Evolutionary conservation across 2,888 invertebrate species (phyloP), one percentile per base, ranked within the genome.

Genomic region (Toxonevra muliebris): DNA sequence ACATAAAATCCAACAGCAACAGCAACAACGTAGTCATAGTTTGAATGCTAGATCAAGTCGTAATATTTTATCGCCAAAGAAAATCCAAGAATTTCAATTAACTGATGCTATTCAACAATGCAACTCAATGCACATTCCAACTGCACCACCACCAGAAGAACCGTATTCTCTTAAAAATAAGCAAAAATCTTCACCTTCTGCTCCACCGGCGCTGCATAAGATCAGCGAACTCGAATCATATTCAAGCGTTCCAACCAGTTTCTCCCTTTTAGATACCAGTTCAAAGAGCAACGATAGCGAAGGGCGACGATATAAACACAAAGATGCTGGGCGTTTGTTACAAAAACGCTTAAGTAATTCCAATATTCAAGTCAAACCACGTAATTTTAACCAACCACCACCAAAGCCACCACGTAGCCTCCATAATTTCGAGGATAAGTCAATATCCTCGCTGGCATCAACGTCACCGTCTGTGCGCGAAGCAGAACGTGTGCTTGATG

Each of bases 341-440:
- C 76, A 81, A 42, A 84, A 83, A 61, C 81, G 85, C 2, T 73
- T 84, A 12, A 79, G 80, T 2, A 68, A 74, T 11, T 68, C 74
- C 5, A 71, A 74, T 48, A 68, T 76, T 0, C 76, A 73, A n/a
- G 80, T 77, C 13, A 82, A 79, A 52, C 73, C 79, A 1, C 77
- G 75, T n/a, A 75, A 78, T 19, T 59, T 69, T 4, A 71, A 73
- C 4, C 66, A 73, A 9, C 71, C 73, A 52, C 76, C 75, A 12
- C 83, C 82, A 0, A 85, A 85, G 61, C 85, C 85, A 2, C 85
- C 85, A n/a, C 77, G 85, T 7, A 79, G 75, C 61, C 77, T 78
- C 62, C 63, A 75, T 2, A 75, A 70, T 66, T 73, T 75, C 15
- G 79, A 77, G 52, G 76, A 76, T 45, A 76, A 77, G 59, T 65